Evolutionary conservation across 2,113 vertebrate genomes (phyloP), one percentile per base, ranked within the genome.

Genomic region (Xiphias gladius): DNA sequence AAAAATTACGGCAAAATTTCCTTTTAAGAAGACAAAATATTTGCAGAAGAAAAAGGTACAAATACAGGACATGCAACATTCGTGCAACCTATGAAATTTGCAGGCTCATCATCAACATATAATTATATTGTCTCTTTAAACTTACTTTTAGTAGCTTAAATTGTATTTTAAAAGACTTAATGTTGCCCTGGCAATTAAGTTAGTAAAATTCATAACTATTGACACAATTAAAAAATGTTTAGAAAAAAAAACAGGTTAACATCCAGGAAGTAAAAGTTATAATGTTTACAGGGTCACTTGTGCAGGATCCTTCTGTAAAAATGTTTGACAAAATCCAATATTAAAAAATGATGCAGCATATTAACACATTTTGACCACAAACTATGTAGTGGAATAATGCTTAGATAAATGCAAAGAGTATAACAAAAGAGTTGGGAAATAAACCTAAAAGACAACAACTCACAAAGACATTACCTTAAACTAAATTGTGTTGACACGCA

Each of bases 401-500:
- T n/a, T 7, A 48, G 13, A 22, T 14, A 37, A 52, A 70, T 9
- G 20, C 9, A 32, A 55, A 32, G 7, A 5, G 10, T 24, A 24
- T 0, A 50, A 22, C 6, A 30, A 10, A 70, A 79, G 59, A 67
- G 58, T 22, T 12, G 9, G 13, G 37, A 7, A 61, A 57, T 48
- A 50, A 65, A 24, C 26, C 12, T 26, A 5, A 30, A 35, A 59
- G 28, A 66, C 30, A 64, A 55, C 0, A 79, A 66, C 37, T 58
- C 67, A n/a, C 1, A 22, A 8, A 35, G 13, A 30, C n/a, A 62
- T 48, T 67, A 57, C 3, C n/a, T 35, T 8, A 58, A 71, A 69
- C 8, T 74, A 68, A 73, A 87, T 20, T 63, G 22, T 65, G 46
- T 62, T 61, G 69, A 69, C 79, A 83, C 37, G 76, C 19, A 32